Evolutionary conservation across 2,888 invertebrate genomes (phyloP).

Genomic region (Chrysolina haemoptera): DNA sequence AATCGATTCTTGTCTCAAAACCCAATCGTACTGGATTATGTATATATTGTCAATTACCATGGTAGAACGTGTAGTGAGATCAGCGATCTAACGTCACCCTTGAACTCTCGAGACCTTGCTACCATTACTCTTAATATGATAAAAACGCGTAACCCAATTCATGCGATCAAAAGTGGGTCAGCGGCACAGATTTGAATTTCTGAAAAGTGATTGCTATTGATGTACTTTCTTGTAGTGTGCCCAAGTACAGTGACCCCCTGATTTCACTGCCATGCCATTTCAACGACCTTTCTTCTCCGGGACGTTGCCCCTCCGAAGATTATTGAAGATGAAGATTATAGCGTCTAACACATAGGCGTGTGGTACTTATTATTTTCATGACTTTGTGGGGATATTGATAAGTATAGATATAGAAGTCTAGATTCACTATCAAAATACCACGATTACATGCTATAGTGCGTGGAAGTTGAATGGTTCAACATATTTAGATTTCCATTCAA

Average conservation of each 20-base stretch:
- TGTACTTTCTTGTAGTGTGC: constrained; percentile 59
- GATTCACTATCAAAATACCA: too few relatives aligned
- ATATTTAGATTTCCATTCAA: too few relatives aligned
- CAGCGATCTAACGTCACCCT: constrained; percentile 48
- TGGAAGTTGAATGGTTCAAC: too few relatives aligned
- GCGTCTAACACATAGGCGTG: constrained; percentile 4
- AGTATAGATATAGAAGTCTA: too few relatives aligned
- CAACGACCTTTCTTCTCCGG: constrained; percentile 61
- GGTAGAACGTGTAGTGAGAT: constrained; percentile 24
- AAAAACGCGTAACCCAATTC: constrained; percentile 64
- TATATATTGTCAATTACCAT: constrained; percentile 21
- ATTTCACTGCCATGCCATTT: constrained; percentile 61
- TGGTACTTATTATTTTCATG: not conserved
- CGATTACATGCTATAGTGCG: too few relatives aligned
- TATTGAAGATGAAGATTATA: constrained; percentile 8
- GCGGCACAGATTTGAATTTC: constrained; percentile 58
- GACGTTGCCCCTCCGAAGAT: constrained; percentile 54
- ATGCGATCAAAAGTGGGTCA: constrained; percentile 57
- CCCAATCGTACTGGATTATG: too few relatives aligned
- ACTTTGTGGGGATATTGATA: not conserved
- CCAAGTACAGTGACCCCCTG: constrained; percentile 60
- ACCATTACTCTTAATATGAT: constrained; percentile 49
- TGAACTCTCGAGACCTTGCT: constrained; percentile 55
- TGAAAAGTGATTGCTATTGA: constrained; percentile 57
- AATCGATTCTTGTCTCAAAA: too few relatives aligned